Base-by-base conservation (phyloP, 92 coral and sea anemone genomes). In the Phenganax subtilis region DNA sequence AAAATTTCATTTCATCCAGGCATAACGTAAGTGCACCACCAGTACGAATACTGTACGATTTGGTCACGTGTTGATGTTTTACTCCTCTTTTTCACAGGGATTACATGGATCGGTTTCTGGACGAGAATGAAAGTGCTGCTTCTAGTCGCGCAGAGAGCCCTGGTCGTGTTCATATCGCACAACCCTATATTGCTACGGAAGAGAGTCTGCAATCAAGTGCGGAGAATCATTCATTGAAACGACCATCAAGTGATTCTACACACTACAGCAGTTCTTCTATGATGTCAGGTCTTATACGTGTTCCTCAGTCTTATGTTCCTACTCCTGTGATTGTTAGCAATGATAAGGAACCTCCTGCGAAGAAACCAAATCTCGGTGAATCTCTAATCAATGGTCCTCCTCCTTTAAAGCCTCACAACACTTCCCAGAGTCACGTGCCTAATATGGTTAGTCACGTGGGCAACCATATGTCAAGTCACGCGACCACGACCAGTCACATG, bases 1-100 rank as follows among this genome's bases (percentile, higher is more conserved):
- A 94, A 94, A 77, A 92, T 92, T 77, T 91, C 98, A 16, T 94
- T 94, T 75, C 98, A 94, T 81, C 98, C 98, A n/a, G 98, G 98
- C 82, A 92, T 94, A 62, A 94, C 98, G 98, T 94, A 86, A 94
- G 98, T 85, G 47, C 5, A 37, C 47, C 47, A 5, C 5, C 47
- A 5, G 3, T 37, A 37, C 47, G 47, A 37, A 37, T 37, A 5
- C 25, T 20, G 25, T 20, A 20, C 25, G 5, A 37, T 37, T 37
- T 37, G 47, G 47, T 37, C 47, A 60, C 31, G 54, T 31, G 58
- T 75, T 47, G 7, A 53, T 20, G 27, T 0, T 51, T 29, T 65
- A 66, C 59, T 3, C 10, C 15, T 28, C 53, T 44, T 56, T 73
- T 44, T 71, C 72, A 17, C 64, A 96, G 99, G 83, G 99, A 96